phyloP scores from a whole-genome alignment of 2,797 vertebrate species.

The Leptodactylus fallax region DNA sequence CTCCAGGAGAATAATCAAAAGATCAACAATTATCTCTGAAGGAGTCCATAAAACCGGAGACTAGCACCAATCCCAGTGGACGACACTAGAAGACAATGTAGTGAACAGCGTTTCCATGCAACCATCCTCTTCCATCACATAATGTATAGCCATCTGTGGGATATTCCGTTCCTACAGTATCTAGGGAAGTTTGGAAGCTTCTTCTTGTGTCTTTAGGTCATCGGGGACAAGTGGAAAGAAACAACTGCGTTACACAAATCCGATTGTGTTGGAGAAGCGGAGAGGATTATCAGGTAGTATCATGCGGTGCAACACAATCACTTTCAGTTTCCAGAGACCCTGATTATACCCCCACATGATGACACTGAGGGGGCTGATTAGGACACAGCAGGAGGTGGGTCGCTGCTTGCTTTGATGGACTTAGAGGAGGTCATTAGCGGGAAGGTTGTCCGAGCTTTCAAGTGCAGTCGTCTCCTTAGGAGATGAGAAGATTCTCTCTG shows the following conservation, averaged over 20 bases:
- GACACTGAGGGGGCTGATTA: neutral
- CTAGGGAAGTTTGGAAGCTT: neutral
- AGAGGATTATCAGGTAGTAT: neutral
- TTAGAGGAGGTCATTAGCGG: neutral
- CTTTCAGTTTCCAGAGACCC: neutral
- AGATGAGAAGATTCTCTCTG: neutral
- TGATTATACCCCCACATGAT: neutral
- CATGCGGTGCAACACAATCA: neutral
- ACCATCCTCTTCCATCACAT: too few species aligned
- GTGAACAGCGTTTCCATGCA: too few species aligned
- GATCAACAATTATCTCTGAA: neutral
- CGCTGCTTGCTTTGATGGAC: neutral
- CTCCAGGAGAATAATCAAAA: too few species aligned
- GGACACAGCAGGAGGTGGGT: neutral
- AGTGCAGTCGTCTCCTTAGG: neutral
- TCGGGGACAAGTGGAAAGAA: neutral
- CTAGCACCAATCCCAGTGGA: neutral
- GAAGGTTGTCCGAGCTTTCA: neutral
- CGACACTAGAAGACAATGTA: too few species aligned
- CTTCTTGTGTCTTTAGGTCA: neutral
- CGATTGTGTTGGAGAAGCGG: neutral
- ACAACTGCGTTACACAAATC: neutral
- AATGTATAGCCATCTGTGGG: too few species aligned
- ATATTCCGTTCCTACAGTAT: too few species aligned
- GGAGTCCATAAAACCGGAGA: too few species aligned